Evolutionary conservation across 2,113 vertebrate genomes (phyloP), one percentile per base, ranked within the genome.

Genomic region (Stercorarius parasiticus): DNA sequence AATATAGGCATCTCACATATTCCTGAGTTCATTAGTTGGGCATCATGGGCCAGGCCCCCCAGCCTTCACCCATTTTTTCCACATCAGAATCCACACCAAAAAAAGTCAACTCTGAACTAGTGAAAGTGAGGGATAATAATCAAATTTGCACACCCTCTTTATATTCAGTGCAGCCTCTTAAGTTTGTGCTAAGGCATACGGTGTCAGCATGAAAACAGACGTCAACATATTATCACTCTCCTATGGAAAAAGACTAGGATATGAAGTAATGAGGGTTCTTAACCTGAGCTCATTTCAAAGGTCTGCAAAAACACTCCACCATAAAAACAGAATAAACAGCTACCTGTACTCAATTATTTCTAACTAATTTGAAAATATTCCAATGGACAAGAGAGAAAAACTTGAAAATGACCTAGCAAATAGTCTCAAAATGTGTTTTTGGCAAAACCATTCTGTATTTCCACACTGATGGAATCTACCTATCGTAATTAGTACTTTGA

Each of bases 11-110:
- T 42, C 56, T 79, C n/a, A 11, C 18, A 14, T 42, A 20, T 7
- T 80, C 38, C 56, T 2, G 11, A 52, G 16, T 45, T 85, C 59
- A 52, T 77, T 69, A 50, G 18, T 50, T 76, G 36, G 13, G 18
- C 32, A 67, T 36, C 53, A 67, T 0, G 5, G 32, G 13, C 43
- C 80, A 4, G 53, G 21, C 1, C 25, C 18, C 15, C 0, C 0
- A 40, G 22, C 43, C 67, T 50, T 42, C n/a, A 30, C 8, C 77
- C 27, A 19, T 62, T 79, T 81, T 84, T 52, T 30, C 66, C 20
- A 64, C 49, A 17, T 55, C 53, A 45, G 10, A 84, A 82, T 21
- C 22, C 6, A 1, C n/a, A 87, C 38, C 16, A 89, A 50, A 36
- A 55, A 59, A 19, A 50, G 9, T 43, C 66, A 59, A 13, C 52